phyloP scores from a whole-genome alignment of 2,888 invertebrate genomes.

The Xestia rhomboidea region DNA sequence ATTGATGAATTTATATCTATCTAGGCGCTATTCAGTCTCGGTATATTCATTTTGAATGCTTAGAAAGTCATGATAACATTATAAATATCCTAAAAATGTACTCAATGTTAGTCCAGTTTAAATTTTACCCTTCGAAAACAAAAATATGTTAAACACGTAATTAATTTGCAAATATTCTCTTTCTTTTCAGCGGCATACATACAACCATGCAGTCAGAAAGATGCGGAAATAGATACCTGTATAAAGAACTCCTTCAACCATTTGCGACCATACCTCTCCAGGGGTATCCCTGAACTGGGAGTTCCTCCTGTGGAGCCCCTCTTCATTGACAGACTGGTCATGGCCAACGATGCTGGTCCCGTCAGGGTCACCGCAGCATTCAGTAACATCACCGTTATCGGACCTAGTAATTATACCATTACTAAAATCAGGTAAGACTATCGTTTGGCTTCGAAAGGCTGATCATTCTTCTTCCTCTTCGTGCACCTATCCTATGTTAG shows the following conservation, averaged over 20 bases:
- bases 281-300: conserved; percentile 93
- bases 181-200: conserved; percentile 93
- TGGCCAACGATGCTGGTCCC: conserved; percentile 95
- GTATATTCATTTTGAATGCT: neutral
- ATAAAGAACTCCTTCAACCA: conserved; percentile 93
- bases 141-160: neutral
- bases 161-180: neutral
- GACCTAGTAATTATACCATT: conserved; percentile 94
- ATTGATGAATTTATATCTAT: conserved; percentile 12
- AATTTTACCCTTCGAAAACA: neutral
- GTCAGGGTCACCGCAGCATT: conserved; percentile 94
- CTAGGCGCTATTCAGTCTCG: neutral
- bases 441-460: conserved; percentile 10
- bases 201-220: conserved; percentile 92
- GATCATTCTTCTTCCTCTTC: conserved; percentile 4
- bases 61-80: neutral
- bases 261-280: conserved; percentile 92
- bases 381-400: conserved; percentile 94
- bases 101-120: neutral
- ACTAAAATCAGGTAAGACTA: conserved; percentile 91
- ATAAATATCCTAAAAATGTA: neutral
- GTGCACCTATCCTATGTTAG: neutral
- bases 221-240: conserved; percentile 92
- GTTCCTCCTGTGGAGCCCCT: conserved; percentile 95
- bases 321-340: conserved; percentile 92